These are phyloP conservation scores for Antrozous pallidus DNA, from an alignment of 2,797 vertebrate species.

Conservation along the genomic window DNA sequence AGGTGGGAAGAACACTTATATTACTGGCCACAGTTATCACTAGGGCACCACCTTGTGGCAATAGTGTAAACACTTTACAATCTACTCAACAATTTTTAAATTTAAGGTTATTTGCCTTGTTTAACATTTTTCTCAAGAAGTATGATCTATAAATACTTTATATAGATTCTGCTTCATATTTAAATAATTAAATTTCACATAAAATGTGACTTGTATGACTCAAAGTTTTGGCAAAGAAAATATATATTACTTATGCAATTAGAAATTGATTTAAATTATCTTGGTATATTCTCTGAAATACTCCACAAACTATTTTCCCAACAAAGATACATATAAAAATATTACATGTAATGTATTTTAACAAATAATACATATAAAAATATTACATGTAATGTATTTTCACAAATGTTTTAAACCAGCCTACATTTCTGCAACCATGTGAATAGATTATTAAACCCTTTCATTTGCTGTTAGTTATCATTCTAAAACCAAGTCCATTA, in stretches of 20 bases:
- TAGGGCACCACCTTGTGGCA: constrained; percentile 34
- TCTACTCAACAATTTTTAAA: not conserved
- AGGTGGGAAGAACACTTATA: not conserved
- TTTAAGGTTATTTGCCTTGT: not conserved
- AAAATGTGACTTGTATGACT: not conserved
- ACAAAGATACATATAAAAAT: not conserved
- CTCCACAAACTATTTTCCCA: not conserved
- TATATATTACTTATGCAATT: not conserved
- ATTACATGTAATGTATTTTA: not conserved
- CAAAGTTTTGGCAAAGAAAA: constrained; percentile 13
- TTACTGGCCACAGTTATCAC: not conserved
- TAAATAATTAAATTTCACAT: not conserved
- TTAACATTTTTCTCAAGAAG: not conserved
- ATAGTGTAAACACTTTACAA: not conserved
- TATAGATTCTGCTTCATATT: not conserved
- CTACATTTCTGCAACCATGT: not conserved
- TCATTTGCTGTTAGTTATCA: not conserved
- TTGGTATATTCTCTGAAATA: not conserved
- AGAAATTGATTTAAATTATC: not conserved
- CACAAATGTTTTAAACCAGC: not conserved
- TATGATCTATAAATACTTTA: not conserved
- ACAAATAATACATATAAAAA: no score
- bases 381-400: not conserved
- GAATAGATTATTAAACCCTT: not conserved
- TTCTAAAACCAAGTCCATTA: not conserved